phyloP scores from a whole-genome alignment of 2,797 vertebrate genomes.

The Glossophaga mutica region DNA sequence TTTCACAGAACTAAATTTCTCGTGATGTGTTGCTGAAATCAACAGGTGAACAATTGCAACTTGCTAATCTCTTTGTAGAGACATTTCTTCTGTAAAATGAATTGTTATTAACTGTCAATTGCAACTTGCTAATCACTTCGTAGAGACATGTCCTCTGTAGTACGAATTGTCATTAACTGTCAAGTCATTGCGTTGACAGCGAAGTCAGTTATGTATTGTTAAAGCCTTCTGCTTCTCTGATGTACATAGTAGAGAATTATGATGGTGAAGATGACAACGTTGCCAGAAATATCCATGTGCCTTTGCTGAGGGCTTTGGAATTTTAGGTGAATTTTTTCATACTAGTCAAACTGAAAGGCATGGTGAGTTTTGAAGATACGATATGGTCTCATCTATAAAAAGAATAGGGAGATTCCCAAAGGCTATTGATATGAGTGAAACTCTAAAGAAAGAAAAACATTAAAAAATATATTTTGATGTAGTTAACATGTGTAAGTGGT shows the following conservation, averaged over 20 bases:
- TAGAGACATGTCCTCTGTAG: neutral
- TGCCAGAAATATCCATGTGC: slow-evolving; percentile 32
- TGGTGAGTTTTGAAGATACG: slow-evolving; percentile 5
- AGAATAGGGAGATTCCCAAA: slow-evolving; percentile 55
- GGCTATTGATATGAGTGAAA: slow-evolving; percentile 25
- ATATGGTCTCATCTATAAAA: slow-evolving; percentile 34
- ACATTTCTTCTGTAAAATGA: neutral
- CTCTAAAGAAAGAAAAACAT: neutral
- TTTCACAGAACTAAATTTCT: neutral
- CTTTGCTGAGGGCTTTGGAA: neutral
- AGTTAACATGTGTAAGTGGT: neutral
- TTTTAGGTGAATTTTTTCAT: slow-evolving; percentile 65
- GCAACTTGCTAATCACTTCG: neutral
- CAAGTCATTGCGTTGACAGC: neutral
- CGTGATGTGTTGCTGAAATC: neutral
- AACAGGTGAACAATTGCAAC: neutral
- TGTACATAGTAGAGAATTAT: neutral
- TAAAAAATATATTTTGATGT: neutral
- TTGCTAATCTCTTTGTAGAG: neutral
- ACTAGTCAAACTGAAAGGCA: slow-evolving; percentile 61
- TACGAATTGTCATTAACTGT: neutral
- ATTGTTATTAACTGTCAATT: neutral
- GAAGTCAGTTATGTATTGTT: neutral
- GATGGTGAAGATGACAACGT: neutral
- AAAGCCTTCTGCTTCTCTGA: slow-evolving; percentile 18